Percentiles rank a stretch among this genome's conserved stretches.
These are phyloP conservation scores for Thyatira batis DNA, from an alignment of 2,888 invertebrate genomes.

Conservation along the genomic window DNA sequence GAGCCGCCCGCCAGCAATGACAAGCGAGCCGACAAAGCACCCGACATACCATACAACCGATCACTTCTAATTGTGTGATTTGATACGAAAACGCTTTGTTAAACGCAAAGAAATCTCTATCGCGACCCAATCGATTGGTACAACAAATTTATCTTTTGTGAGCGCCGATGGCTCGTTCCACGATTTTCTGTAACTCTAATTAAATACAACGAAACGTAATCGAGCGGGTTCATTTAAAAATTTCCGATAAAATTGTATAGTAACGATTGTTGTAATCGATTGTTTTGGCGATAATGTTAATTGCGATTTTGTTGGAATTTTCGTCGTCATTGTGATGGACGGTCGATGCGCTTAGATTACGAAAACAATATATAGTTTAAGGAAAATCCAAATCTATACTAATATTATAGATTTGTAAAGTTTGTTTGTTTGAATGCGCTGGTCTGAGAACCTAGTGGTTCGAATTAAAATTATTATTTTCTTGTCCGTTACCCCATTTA, in stretches of 20 bases:
- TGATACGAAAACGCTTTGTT: conserved; percentile 80
- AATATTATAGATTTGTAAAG: too few species aligned
- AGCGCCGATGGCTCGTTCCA: conserved; percentile 48
- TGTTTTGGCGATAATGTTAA: conserved; percentile 16
- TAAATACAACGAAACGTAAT: conserved; percentile 58
- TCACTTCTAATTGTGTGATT: conserved; percentile 81
- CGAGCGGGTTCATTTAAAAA: conserved; percentile 35
- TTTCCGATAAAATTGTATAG: conserved; percentile 26
- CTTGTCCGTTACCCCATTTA: too few species aligned
- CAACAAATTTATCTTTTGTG: conserved; percentile 75
- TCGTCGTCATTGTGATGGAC: conserved; percentile 2
- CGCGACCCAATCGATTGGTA: conserved; percentile 47
- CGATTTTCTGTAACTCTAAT: conserved; percentile 46
- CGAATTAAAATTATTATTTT: too few species aligned
- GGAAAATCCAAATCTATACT: too few species aligned
- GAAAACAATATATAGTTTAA: neutral
- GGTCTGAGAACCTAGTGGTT: too few species aligned
- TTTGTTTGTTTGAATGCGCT: too few species aligned
- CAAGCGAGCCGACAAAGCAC: conserved; percentile 73
- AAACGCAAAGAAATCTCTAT: conserved; percentile 72
- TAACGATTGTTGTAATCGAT: conserved; percentile 9
- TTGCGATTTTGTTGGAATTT: conserved; percentile 10
- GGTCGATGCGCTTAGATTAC: neutral
- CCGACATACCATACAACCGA: conserved; percentile 65
- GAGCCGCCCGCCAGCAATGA: conserved; percentile 55